phyloP scores from a whole-genome alignment of 2,888 invertebrate species.

The Lithophane socia region DNA sequence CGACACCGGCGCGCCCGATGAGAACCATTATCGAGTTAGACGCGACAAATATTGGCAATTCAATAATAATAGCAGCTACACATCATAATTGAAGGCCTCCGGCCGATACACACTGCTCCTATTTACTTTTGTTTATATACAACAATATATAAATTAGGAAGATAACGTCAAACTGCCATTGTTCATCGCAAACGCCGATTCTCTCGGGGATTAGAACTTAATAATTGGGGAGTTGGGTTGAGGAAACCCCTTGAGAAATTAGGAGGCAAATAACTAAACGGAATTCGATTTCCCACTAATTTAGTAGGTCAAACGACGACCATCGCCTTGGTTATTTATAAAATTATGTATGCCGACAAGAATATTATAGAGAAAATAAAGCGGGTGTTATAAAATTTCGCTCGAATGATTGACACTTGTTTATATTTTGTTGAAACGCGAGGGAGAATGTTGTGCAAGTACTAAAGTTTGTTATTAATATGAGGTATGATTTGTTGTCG shows the following conservation, averaged over 20 bases:
- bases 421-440: constrained; percentile 52
- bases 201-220: constrained; percentile 41
- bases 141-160: constrained; percentile 24
- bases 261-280: constrained; percentile 23
- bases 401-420: constrained; percentile 55
- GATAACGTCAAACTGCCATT: constrained; percentile 29
- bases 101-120: constrained; percentile 3
- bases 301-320: constrained; percentile 23
- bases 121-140: constrained; percentile 52
- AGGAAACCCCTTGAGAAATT: constrained; percentile 45
- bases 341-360: constrained; percentile 19
- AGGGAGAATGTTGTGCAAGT: constrained; percentile 24
- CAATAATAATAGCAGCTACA: constrained; percentile 56
- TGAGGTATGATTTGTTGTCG: constrained; percentile 37
- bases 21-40: constrained; percentile 65
- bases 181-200: constrained; percentile 18
- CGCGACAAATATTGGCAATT: constrained; percentile 66
- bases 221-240: constrained; percentile 47
- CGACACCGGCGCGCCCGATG: constrained; percentile 46
- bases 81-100: constrained; percentile 47
- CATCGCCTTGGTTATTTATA: constrained; percentile 34
- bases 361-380: constrained; percentile 40
- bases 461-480: constrained; percentile 45
- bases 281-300: constrained; percentile 28
- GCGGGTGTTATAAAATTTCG: constrained; percentile 38